phyloP scores from a whole-genome alignment of 2,797 vertebrate species.

The Okamejei kenojei region DNA sequence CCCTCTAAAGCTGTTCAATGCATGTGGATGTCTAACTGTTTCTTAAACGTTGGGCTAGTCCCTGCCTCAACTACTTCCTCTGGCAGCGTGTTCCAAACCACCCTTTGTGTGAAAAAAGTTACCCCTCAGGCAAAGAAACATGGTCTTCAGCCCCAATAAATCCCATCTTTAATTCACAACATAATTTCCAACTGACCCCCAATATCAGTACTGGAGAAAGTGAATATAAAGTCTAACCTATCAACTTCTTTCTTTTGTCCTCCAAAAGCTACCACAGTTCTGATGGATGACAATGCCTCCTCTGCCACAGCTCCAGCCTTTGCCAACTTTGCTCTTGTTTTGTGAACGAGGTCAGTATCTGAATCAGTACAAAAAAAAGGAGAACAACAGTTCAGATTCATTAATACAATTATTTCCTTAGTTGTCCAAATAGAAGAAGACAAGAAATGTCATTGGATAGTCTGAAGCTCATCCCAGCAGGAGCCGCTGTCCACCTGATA shows the following conservation, averaged over 20 bases:
- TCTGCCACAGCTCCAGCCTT: constrained; percentile 94
- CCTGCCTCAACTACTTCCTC: too few relatives aligned
- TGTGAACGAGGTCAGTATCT: constrained; percentile 83
- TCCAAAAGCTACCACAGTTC: constrained; percentile 89
- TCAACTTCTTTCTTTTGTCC: constrained; percentile 84
- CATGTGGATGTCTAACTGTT: too few relatives aligned
- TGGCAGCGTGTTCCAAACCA: too few relatives aligned
- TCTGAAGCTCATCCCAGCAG: not conserved
- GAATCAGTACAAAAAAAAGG: constrained; percentile 26
- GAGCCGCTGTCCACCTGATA: not conserved
- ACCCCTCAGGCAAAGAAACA: not conserved
- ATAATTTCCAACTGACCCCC: not conserved
- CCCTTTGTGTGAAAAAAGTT: too few relatives aligned
- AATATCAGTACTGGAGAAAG: not conserved
- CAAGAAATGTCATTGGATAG: not conserved
- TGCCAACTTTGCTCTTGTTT: constrained; percentile 78
- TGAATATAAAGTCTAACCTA: constrained; percentile 60
- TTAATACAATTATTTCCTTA: not conserved
- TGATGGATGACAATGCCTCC: constrained; percentile 77
- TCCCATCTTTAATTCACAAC: not conserved
- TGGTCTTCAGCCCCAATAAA: not conserved
- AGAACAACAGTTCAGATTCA: not conserved
- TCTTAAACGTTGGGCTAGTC: too few relatives aligned
- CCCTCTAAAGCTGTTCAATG: too few relatives aligned
- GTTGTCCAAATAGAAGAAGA: not conserved